A percentile compares a stretch with the other conserved stretches of the same genome.
phyloP scores from a whole-genome alignment of 2,797 vertebrate genomes.

The Lagorchestes hirsutus region DNA sequence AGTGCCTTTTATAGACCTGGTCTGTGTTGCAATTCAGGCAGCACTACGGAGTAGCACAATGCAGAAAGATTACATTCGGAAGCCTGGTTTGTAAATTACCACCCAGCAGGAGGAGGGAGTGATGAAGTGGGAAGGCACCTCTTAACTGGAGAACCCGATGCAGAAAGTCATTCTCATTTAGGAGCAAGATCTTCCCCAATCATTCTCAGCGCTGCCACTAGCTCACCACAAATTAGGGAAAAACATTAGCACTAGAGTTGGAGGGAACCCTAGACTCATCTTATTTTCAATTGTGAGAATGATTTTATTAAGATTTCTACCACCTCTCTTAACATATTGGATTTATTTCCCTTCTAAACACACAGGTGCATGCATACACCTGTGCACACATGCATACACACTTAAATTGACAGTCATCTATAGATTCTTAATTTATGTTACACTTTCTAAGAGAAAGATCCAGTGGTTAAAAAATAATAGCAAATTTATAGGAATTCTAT shows the following conservation, averaged over 20 bases:
- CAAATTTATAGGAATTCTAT: slow-evolving; percentile 64
- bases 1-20: slow-evolving; percentile 54
- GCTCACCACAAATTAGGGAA: background rate
- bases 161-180: slow-evolving; percentile 25
- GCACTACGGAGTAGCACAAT: slow-evolving; percentile 38
- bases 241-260: background rate
- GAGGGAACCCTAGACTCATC: background rate
- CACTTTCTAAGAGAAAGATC: slow-evolving; percentile 60
- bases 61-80: slow-evolving; percentile 32
- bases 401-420: slow-evolving; percentile 59
- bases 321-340: background rate
- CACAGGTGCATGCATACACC: background rate
- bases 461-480: slow-evolving; percentile 66
- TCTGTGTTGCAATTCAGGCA: slow-evolving; percentile 3
- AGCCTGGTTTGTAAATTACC: slow-evolving; percentile 59
- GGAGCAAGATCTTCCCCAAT: slow-evolving; percentile 39
- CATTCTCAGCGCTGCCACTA: slow-evolving; percentile 14
- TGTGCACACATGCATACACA: background rate
- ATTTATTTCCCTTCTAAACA: background rate
- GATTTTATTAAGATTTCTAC: background rate
- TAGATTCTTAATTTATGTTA: slow-evolving; percentile 65
- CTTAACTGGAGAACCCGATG: background rate
- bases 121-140: background rate
- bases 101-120: slow-evolving; percentile 57
- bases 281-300: background rate